These are phyloP conservation scores for Hemistola chrysoprasaria DNA, from an alignment of 2,888 invertebrate species.

Conservation along the genomic window DNA sequence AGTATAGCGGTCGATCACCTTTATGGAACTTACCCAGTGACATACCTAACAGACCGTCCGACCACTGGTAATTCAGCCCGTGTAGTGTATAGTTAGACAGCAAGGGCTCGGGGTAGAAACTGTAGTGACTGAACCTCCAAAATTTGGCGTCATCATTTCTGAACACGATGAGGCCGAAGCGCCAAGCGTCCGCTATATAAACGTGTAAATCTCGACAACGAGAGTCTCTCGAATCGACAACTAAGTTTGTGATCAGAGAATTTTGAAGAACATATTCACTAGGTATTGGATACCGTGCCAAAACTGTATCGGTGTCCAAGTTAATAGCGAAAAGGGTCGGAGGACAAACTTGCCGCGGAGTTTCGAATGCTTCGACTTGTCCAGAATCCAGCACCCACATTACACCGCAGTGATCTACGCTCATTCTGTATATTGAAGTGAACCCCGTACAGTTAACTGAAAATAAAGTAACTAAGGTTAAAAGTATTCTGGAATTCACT, in stretches of 20 bases:
- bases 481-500: neutral
- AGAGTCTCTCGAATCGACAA: conserved; percentile 84
- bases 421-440: conserved; percentile 90
- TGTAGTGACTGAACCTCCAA: conserved; percentile 86
- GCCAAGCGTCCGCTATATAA: conserved; percentile 87
- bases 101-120: conserved; percentile 87
- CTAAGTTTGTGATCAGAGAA: conserved; percentile 85
- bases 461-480: neutral
- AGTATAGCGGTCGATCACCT: conserved; percentile 86
- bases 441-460: conserved; percentile 81
- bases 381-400: conserved; percentile 93
- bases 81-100: conserved; percentile 88
- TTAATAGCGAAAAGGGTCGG: conserved; percentile 89
- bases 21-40: conserved; percentile 83
- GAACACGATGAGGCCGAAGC: conserved; percentile 84
- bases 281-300: conserved; percentile 85
- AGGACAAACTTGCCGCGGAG: conserved; percentile 86
- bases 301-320: conserved; percentile 83
- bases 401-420: conserved; percentile 88
- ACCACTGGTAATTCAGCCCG: conserved; percentile 90
- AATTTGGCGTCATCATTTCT: conserved; percentile 81
- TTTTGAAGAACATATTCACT: conserved; percentile 85
- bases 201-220: conserved; percentile 85
- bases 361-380: conserved; percentile 85
- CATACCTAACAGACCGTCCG: conserved; percentile 90